Evolutionary conservation across 2,888 invertebrate genomes (phyloP).

Genomic region (Drosophila parthenogenetica): DNA sequence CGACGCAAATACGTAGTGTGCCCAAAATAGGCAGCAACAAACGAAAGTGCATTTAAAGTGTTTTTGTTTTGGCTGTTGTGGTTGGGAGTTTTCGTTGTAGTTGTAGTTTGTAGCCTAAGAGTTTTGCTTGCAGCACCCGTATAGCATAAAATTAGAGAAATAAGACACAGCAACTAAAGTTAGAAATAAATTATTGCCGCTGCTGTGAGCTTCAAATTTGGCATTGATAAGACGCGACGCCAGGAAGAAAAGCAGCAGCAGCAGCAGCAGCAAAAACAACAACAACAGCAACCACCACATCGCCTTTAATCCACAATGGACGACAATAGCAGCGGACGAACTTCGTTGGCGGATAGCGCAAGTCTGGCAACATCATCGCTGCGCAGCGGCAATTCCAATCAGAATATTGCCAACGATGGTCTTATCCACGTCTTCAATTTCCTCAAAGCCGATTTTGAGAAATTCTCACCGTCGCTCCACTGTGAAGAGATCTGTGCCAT

Average conservation of each 20-base stretch:
- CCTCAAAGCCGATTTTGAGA: conserved; percentile 66
- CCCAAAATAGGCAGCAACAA: conserved; percentile 46
- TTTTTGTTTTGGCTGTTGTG: conserved; percentile 31
- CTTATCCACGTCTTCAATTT: conserved; percentile 79
- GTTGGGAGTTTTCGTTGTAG: background rate
- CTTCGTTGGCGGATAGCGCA: conserved; percentile 61
- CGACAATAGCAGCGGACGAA: conserved; percentile 71
- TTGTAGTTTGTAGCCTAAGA: background rate
- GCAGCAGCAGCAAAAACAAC: background rate
- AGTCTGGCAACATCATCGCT: conserved; percentile 62
- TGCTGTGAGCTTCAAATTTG: no score
- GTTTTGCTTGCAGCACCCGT: background rate
- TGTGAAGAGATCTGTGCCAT: conserved; percentile 90
- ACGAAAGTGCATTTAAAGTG: conserved; percentile 9
- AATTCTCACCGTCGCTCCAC: conserved; percentile 83
- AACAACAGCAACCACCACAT: background rate
- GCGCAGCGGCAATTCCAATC: conserved; percentile 56
- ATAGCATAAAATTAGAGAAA: background rate
- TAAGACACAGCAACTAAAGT: no score
- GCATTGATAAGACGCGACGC: no score
- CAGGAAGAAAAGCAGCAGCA: no score
- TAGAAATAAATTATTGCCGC: no score
- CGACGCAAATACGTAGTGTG: conserved; percentile 30
- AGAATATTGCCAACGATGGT: conserved; percentile 59
- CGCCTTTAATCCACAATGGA: conserved; percentile 51